A percentile compares a stretch with the other conserved stretches of the same genome.
Conservation (phyloP, 2,888 invertebrate species). For the Druceiella hillmani region DNA sequence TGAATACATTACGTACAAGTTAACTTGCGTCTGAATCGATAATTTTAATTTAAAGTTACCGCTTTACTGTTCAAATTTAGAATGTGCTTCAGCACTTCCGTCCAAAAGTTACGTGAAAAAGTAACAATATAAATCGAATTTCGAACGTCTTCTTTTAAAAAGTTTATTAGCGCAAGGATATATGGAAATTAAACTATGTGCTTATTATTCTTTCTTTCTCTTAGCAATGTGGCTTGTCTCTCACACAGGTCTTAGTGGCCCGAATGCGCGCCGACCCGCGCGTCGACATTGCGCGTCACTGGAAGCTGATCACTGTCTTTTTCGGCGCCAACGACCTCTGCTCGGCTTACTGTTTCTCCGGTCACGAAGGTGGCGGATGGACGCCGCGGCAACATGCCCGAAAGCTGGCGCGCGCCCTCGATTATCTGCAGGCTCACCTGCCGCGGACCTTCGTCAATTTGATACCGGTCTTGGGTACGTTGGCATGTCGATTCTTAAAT, state of each 20-base stretch:
- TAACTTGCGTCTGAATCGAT: too few relatives aligned
- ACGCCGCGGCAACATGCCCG: constrained; percentile 57
- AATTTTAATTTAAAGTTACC: too few relatives aligned
- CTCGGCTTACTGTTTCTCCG: constrained; percentile 58
- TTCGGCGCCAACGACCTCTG: constrained; percentile 74
- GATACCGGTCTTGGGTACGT: constrained; percentile 63
- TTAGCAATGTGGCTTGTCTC: too few relatives aligned
- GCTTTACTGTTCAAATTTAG: too few relatives aligned
- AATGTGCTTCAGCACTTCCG: too few relatives aligned
- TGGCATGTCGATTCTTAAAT: constrained; percentile 3
- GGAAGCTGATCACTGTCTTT: constrained; percentile 74
- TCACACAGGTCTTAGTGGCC: constrained; percentile 57
- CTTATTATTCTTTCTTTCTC: too few relatives aligned
- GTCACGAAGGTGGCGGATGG: constrained; percentile 49
- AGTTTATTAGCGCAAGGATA: too few relatives aligned
- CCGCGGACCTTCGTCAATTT: constrained; percentile 68
- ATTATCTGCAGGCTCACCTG: constrained; percentile 59
- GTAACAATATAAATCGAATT: too few relatives aligned
- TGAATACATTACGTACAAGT: too few relatives aligned
- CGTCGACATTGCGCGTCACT: constrained; percentile 57
- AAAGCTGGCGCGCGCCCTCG: constrained; percentile 58
- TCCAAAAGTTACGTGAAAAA: too few relatives aligned
- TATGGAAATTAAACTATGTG: too few relatives aligned
- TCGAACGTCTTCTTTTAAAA: too few relatives aligned
- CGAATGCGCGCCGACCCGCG: constrained; percentile 57